Base-by-base conservation (phyloP, 2,113 vertebrate genomes). In the Motacilla alba region DNA sequence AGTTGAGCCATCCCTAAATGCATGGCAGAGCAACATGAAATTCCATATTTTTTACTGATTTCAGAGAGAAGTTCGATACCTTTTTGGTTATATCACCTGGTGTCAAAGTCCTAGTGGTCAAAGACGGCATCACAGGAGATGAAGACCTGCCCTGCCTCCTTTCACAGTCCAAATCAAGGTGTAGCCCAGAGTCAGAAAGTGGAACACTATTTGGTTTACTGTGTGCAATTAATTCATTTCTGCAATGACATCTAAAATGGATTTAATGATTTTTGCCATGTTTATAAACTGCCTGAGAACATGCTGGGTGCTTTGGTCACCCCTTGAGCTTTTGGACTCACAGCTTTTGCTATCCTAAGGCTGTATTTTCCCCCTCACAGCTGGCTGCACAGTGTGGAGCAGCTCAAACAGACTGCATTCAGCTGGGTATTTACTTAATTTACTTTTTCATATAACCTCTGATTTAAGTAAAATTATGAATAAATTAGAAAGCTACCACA, bases 391-490 rank as follows among this genome's bases (percentile, higher is more conserved):
- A 89, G 43, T 11, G 1, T 70, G 70, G 62, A 95, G 31, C 53
- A 87, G 46, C 66, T 91, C 87, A 87, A 76, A 87, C 58, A 93
- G 83, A 37, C 78, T 73, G 78, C 63, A 67, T 94, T 94, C 83
- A 87, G 50, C 72, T 83, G 84, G 58, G 62, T 87, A 59, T 93
- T 93, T 91, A 85, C 66, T 93, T 87, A 82, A 96, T 93, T 91
- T 92, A 77, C 39, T 80, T 94, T 93, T 94, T 80, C 73, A 68
- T 81, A 55, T 44, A 77, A 86, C 44, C 24, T 83, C 89, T 81
- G 76, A 55, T 83, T 93, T 90, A 81, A 83, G 47, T 63, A 89
- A 90, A 90, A 93, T 87, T 75, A n/a, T 52, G 39, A 92, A 92
- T 89, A 92, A 89, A 92, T 95, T 90, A 67, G 30, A 83, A 86